Base-by-base conservation (phyloP, 2,797 vertebrate genomes). In the Notamacropus eugenii region DNA sequence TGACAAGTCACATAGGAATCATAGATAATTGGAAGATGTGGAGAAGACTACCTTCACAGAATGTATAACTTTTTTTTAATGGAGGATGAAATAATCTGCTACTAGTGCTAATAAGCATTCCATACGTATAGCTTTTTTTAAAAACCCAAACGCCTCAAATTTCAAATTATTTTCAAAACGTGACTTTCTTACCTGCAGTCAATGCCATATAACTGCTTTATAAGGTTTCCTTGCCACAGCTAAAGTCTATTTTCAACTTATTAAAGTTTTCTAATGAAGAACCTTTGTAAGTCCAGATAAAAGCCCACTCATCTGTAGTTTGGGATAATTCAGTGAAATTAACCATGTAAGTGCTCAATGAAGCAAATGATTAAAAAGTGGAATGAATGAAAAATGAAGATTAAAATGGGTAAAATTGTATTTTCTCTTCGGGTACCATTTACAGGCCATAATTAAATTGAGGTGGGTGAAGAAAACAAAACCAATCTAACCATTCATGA, bases 341-440 rank as follows among this genome's bases (percentile, higher is more conserved):
- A 98, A 98, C 98, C 98, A 98, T 98, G 95, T 98, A 98, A 98
- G 97, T 98, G 97, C 92, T 98, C 98, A 98, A 93, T 98, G 98
- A 98, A 98, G 98, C 98, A 98, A 98, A 98, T 99, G 98, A 99
- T 99, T 98, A 98, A 98, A 98, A 97, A 97, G 95, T 93, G 95
- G 92, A 97, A 95, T 94, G 97, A 98, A 97, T 98, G 97, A 98
- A 98, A 98, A 98, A 98, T 97, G 59, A 97, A 98, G 94, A 98
- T 98, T 97, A 97, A 98, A 97, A 96, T 96, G 92, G 90, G 91
- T 98, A 97, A 98, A 98, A 98, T 59, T 97, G 52, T 91, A 31
- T 98, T 98, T 98, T 97, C 91, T 97, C 97, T 96, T 98, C 96
- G 92, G 96, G 90, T 97, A 95, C 50, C 29, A 87, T 95, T 98